phyloP scores from a whole-genome alignment of 2,888 invertebrate genomes.

The Pterobdella sp. region DNA sequence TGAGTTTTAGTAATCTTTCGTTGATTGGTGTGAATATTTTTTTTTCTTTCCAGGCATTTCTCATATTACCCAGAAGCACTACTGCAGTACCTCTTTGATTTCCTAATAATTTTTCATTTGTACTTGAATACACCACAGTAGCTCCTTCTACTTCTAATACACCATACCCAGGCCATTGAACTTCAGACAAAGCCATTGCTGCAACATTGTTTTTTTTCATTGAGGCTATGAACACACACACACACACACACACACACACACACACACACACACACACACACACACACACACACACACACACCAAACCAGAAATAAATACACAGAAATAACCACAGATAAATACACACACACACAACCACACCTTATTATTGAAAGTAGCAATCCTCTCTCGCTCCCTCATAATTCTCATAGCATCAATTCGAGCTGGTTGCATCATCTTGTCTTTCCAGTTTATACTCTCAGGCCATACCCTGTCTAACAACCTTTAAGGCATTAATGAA shows the following conservation, averaged over 20 bases:
- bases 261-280: background rate
- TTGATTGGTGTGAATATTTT: too few species aligned
- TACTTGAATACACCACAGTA: too few species aligned
- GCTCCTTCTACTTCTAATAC: too few species aligned
- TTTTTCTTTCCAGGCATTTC: too few species aligned
- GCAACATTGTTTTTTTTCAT: too few species aligned
- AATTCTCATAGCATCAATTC: conserved; percentile 35
- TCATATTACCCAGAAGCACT: too few species aligned
- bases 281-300: background rate
- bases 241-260: background rate
- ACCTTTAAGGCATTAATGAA: conserved; percentile 23
- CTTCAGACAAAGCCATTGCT: too few species aligned
- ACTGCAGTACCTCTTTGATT: too few species aligned
- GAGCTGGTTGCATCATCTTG: conserved; percentile 36
- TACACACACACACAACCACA: background rate
- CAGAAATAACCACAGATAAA: background rate
- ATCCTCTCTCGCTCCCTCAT: conserved; percentile 27
- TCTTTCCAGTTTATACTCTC: conserved; percentile 37
- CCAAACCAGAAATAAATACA: background rate
- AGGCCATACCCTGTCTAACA: conserved; percentile 35
- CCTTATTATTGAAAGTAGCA: conserved; percentile 22
- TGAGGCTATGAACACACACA: background rate
- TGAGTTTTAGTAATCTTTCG: too few species aligned
- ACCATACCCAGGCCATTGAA: too few species aligned
- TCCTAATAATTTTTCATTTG: too few species aligned